phyloP scores from a whole-genome alignment of 2,113 vertebrate species.

The Ia io region DNA sequence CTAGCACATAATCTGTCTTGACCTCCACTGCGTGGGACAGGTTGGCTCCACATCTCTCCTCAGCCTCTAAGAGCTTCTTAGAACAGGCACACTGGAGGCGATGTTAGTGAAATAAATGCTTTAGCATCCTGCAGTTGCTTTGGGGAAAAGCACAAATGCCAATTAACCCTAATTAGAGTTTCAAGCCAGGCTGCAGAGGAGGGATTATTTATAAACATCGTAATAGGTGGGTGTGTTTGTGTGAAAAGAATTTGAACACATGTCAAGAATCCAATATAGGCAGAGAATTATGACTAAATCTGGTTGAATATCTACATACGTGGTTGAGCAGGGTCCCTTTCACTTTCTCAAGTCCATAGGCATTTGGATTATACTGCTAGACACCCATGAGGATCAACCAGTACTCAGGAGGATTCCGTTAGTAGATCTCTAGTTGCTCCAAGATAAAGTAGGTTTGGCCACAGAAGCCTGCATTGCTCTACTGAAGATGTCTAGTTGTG shows the following conservation, averaged over 20 bases:
- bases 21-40: background rate
- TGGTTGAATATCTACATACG: background rate
- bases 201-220: conserved; percentile 37
- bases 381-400: background rate
- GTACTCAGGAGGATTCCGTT: background rate
- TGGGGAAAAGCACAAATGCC: background rate
- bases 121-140: background rate
- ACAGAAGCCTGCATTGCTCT: background rate
- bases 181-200: conserved; percentile 29
- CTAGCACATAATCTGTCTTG: background rate
- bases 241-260: conserved; percentile 42
- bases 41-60: background rate
- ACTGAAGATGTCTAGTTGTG: background rate
- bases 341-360: background rate
- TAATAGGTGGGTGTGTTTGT: conserved; percentile 46
- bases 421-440: background rate
- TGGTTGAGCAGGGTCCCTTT: background rate
- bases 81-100: background rate
- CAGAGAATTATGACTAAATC: background rate
- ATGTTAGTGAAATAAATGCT: background rate
- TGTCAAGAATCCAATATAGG: background rate
- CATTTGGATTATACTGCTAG: background rate
- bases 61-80: background rate
- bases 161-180: conserved; percentile 33
- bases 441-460: background rate